Evolutionary conservation across 2,888 invertebrate genomes (phyloP), one percentile per base, ranked within the genome.

Genomic region (Drosophila ezoana): DNA sequence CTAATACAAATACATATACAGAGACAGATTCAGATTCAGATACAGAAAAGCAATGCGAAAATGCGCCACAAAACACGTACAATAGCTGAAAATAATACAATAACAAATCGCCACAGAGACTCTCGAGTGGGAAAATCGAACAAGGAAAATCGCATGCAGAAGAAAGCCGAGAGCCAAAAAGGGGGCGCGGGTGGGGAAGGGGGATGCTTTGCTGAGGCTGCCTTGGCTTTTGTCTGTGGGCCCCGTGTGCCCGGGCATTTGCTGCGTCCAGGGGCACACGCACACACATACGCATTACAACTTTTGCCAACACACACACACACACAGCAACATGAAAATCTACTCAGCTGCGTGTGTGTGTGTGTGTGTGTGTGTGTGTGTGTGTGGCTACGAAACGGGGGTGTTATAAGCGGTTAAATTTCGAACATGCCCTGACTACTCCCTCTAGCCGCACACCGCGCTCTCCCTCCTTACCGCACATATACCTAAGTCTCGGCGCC

Each of bases 371-470:
- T 54, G 45, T 63, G 54, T 56, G 59, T 52, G 47, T 60, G 62
- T 53, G 66, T 44, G 60, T 45, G 75, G 40, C 32, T 57, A 52
- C 47, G 48, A 33, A 49, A 56, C 70, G 75, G 69, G 81, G 86
- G 88, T 86, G 88, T 72, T 81, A 88, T 88, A 85, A 88, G 88
- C 84, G 84, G 86, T 88, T 85, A 81, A 81, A 83, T 86, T 85
- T 76, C 69, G 62, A 63, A 65, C 72, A 75, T 79, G 62, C 69
- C 33, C 68, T 53, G 44, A 38, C 69, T 47, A 38, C 69, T 47
- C 37, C 63, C 62, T 41, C 44, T 28, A 38, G 10, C 28, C 44
- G 10, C 33, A 33, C 18, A 37, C 41, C 14, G 40, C 40, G 4
- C 32, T 23, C 41, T 11, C 11, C 20, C 1, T 40, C 0, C 51